Evolutionary conservation across 1,140 invertebrate species (phyloP).

Genomic region (Drosophila subobscura): DNA sequence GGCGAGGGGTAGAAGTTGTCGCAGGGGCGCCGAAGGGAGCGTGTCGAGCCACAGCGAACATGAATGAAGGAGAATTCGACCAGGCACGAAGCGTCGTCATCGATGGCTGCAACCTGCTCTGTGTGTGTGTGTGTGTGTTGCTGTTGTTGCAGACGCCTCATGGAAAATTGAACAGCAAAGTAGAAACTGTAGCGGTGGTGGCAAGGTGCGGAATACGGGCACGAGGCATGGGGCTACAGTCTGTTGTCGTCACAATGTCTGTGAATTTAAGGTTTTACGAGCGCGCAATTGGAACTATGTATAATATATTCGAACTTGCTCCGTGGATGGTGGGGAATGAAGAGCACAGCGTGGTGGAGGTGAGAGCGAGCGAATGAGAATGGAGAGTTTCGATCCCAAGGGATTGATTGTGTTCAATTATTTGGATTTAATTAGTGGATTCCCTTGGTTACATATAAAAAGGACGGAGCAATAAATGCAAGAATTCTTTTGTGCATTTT

Average conservation of each 20-base stretch:
- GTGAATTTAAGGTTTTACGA: constrained; percentile 70
- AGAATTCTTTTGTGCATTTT: too few relatives aligned
- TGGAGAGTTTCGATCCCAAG: constrained; percentile 32
- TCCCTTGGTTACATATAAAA: too few relatives aligned
- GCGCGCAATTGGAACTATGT: constrained; percentile 24
- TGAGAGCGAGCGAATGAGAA: constrained; percentile 30
- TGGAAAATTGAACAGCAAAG: constrained; percentile 48
- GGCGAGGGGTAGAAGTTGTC: neutral
- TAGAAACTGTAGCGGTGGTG: neutral
- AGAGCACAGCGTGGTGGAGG: constrained; percentile 7
- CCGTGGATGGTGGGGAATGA: too few relatives aligned
- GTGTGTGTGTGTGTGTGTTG: constrained; percentile 18
- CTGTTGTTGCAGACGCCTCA: constrained; percentile 39
- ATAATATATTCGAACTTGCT: constrained; percentile 37
- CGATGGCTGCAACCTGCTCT: constrained; percentile 45
- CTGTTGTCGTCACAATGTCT: constrained; percentile 74
- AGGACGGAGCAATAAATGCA: too few relatives aligned
- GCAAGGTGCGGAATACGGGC: constrained; percentile 11
- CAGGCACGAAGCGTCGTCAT: constrained; percentile 54
- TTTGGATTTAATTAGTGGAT: too few relatives aligned
- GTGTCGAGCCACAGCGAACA: constrained; percentile 39
- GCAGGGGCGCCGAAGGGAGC: neutral
- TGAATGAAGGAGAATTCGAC: constrained; percentile 74
- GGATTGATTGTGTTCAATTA: too few relatives aligned
- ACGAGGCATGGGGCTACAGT: constrained; percentile 4